These are phyloP conservation scores for Malacosoma neustria DNA, from an alignment of 2,888 invertebrate species.

Conservation along the genomic window DNA sequence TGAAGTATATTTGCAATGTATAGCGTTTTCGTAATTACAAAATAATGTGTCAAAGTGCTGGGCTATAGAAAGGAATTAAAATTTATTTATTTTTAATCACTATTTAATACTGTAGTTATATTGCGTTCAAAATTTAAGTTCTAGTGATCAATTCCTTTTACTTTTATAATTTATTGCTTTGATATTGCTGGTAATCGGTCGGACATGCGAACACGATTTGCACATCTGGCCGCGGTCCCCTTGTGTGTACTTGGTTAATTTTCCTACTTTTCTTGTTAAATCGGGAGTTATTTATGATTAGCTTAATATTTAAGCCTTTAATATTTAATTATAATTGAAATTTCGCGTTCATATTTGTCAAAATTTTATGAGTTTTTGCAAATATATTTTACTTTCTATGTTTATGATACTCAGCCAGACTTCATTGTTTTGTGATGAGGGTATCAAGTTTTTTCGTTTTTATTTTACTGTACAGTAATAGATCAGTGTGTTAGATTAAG, in stretches of 20 bases:
- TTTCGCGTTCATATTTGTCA: background rate
- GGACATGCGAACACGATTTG: constrained; percentile 37
- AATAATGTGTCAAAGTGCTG: constrained; percentile 58
- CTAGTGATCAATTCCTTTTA: constrained; percentile 11
- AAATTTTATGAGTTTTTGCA: too few species aligned
- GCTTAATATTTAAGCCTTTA: constrained; percentile 4
- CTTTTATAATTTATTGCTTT: constrained; percentile 9
- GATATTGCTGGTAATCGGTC: constrained; percentile 14
- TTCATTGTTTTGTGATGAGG: constrained; percentile 57
- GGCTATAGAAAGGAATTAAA: constrained; percentile 44
- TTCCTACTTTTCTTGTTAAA: constrained; percentile 37
- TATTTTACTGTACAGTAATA: constrained; percentile 30
- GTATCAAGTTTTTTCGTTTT: constrained; percentile 34
- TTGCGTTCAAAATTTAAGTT: constrained; percentile 21
- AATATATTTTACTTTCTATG: constrained; percentile 21
- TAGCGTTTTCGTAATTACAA: constrained; percentile 25
- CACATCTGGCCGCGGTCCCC: constrained; percentile 50
- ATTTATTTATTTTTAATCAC: constrained; percentile 38
- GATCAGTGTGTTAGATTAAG: constrained; percentile 28
- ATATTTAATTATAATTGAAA: constrained; percentile 1
- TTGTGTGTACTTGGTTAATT: constrained; percentile 18
- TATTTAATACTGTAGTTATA: constrained; percentile 27
- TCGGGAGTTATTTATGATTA: constrained; percentile 24
- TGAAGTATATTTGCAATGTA: constrained; percentile 25
- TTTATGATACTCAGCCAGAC: constrained; percentile 16